Evolutionary conservation across 2,888 invertebrate species (phyloP).

Genomic region (Cloeon dipterum): DNA sequence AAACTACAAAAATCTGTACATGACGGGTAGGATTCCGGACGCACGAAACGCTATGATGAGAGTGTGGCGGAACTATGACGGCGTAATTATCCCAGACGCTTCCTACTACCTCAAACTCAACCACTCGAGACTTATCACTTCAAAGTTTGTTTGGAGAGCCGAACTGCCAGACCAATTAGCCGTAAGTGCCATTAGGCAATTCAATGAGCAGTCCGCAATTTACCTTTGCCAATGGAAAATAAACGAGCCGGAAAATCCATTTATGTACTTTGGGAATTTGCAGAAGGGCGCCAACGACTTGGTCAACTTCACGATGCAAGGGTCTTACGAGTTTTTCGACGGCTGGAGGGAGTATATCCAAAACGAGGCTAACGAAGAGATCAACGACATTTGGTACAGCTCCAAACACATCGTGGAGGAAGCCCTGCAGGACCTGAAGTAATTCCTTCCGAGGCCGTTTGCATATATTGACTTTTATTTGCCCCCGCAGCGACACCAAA

Average conservation of each 20-base stretch:
- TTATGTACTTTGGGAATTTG: no score
- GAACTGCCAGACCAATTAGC: constrained; percentile 24
- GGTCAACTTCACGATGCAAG: not conserved
- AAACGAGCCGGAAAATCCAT: no score
- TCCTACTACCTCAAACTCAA: constrained; percentile 59
- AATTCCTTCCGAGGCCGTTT: no score
- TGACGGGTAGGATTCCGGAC: constrained; percentile 54
- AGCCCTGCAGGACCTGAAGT: constrained; percentile 48
- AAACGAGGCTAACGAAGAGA: constrained; percentile 40
- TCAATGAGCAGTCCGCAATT: no score
- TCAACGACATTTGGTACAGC: constrained; percentile 49
- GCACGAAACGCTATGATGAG: constrained; percentile 50
- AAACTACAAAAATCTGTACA: constrained; percentile 37
- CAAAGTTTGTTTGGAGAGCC: constrained; percentile 58
- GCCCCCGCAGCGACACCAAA: constrained; percentile 14
- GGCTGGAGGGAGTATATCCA: constrained; percentile 42
- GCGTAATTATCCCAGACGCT: constrained; percentile 51
- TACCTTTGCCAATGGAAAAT: no score
- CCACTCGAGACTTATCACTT: constrained; percentile 59
- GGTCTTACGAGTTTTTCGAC: constrained; percentile 16
- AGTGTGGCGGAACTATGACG: constrained; percentile 63
- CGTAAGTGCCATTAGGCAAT: no score
- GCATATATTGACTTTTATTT: not conserved
- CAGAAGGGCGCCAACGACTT: not conserved
- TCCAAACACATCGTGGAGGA: constrained; percentile 42